Evolutionary conservation across 92 coral and sea anemone genomes (phyloP).

Genomic region (Actinernus sp.): DNA sequence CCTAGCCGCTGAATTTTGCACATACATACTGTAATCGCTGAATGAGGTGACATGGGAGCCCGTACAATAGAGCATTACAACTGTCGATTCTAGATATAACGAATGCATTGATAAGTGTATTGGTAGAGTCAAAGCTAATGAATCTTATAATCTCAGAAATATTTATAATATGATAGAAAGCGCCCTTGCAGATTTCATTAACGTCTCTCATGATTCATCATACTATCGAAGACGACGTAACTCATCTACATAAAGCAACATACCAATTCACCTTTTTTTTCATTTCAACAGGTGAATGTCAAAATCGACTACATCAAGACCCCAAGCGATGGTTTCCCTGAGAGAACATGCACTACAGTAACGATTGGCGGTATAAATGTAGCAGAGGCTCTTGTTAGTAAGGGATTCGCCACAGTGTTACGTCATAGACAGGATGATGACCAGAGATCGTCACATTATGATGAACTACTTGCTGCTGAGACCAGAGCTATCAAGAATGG

Average conservation of each 20-base stretch:
- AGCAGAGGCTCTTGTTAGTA: conserved; percentile 96
- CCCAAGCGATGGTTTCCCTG: conserved; percentile 96
- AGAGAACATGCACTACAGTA: conserved; percentile 92
- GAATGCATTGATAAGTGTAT: too few species aligned
- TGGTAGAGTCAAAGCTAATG: too few species aligned
- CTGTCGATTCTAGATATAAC: too few species aligned
- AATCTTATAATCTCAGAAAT: too few species aligned
- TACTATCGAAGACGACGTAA: too few species aligned
- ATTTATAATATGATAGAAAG: too few species aligned
- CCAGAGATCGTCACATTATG: conserved; percentile 95
- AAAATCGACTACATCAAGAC: conserved; percentile 93
- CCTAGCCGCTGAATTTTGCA: too few species aligned
- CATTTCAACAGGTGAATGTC: conserved; percentile 76
- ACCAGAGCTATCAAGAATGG: conserved; percentile 92
- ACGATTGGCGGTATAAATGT: conserved; percentile 87
- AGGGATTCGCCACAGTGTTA: conserved; percentile 95
- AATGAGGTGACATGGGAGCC: too few species aligned
- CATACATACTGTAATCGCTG: too few species aligned
- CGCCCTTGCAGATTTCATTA: too few species aligned
- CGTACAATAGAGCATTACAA: too few species aligned
- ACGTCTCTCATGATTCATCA: too few species aligned
- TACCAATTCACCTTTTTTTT: background rate
- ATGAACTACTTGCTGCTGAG: conserved; percentile 95
- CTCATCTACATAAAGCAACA: background rate
- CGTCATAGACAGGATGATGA: conserved; percentile 99